These are phyloP conservation scores for Paelopatides confundens DNA, from an alignment of 53 echinoderm and acorn worm genomes.

Conservation along the genomic window DNA sequence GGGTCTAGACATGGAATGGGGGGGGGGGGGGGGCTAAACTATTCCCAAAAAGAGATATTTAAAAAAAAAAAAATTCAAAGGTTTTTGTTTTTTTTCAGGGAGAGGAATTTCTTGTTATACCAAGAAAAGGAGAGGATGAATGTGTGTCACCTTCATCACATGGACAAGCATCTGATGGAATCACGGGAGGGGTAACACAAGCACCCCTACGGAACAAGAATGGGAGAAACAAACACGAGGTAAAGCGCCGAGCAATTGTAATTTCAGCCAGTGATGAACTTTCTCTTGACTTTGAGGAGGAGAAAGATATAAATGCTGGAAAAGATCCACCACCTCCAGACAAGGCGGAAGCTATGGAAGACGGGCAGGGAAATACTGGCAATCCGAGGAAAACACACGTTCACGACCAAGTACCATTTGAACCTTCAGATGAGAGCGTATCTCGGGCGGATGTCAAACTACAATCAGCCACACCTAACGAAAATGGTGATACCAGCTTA, in stretches of 20 bases:
- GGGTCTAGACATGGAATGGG: too few relatives aligned
- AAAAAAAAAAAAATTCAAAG: background rate
- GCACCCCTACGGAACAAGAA: background rate
- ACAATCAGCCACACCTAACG: background rate
- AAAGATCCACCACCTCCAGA: background rate
- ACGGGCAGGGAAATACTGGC: background rate
- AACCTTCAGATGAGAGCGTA: background rate
- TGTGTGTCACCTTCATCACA: background rate
- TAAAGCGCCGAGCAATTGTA: constrained; percentile 31
- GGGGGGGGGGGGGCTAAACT: too few relatives aligned
- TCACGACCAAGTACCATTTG: constrained; percentile 7
- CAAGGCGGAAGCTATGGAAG: background rate
- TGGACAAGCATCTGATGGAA: background rate
- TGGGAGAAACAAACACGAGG: background rate
- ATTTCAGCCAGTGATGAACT: constrained; percentile 18
- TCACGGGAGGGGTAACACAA: background rate
- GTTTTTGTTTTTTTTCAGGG: background rate
- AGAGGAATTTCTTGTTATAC: constrained; percentile 1
- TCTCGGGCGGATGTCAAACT: background rate
- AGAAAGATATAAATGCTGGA: background rate
- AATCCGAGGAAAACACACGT: background rate
- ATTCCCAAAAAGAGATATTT: background rate
- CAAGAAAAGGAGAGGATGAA: background rate
- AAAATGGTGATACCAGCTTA: background rate
- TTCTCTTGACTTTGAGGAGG: constrained; percentile 1